Evolutionary conservation across 2,797 vertebrate genomes (phyloP).

Genomic region (Pseudopleuronectes americanus): DNA sequence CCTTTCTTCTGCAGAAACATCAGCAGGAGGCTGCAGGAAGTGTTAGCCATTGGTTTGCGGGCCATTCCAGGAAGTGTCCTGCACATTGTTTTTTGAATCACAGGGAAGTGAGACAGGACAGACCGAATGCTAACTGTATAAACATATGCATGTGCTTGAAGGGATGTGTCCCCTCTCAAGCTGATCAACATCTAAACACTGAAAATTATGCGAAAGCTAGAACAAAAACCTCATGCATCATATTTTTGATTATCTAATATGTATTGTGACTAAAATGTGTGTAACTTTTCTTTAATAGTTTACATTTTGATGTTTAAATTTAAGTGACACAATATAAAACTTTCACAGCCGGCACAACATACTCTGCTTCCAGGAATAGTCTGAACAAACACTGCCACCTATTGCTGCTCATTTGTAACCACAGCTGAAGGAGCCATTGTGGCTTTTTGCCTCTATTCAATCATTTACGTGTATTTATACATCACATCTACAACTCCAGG

Average conservation of each 20-base stretch:
- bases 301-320: not conserved
- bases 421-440: slow-evolving; percentile 1
- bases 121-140: slow-evolving; percentile 40
- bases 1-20: slow-evolving; percentile 7
- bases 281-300: not conserved
- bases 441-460: not conserved
- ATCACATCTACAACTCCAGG: too few relatives aligned
- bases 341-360: not conserved
- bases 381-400: slow-evolving; percentile 52
- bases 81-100: slow-evolving; percentile 60
- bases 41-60: not conserved
- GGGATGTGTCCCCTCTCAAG: not conserved
- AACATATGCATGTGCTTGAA: slow-evolving; percentile 52
- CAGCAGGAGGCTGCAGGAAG: slow-evolving; percentile 38
- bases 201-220: not conserved
- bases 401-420: slow-evolving; percentile 34
- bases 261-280: not conserved
- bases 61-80: slow-evolving; percentile 60
- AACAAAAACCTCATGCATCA: not conserved
- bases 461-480: too few relatives aligned
- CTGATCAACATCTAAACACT: not conserved
- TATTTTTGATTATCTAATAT: not conserved
- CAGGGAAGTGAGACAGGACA: slow-evolving; percentile 47
- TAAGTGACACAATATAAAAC: not conserved
- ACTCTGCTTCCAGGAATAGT: not conserved